A percentile compares a stretch with the other conserved stretches of the same genome.
These are phyloP conservation scores for Pilophorus perplexus DNA, from an alignment of 2,888 invertebrate genomes.

Conservation along the genomic window DNA sequence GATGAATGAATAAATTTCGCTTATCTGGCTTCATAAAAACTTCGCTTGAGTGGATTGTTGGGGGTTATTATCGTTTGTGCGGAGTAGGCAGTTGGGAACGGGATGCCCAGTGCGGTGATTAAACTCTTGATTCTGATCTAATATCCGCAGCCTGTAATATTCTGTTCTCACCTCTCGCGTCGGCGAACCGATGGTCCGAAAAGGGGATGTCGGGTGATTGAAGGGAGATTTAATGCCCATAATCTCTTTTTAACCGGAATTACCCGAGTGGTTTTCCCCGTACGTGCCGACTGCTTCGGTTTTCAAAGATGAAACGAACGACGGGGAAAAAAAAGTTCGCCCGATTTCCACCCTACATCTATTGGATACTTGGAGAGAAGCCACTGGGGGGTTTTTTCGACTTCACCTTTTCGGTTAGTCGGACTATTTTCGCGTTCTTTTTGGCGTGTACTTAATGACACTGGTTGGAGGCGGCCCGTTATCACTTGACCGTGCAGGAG, in stretches of 20 bases:
- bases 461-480: neutral
- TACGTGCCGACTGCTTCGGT: neutral
- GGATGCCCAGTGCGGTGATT: too few species aligned
- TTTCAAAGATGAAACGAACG: constrained; percentile 1
- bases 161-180: constrained; percentile 17
- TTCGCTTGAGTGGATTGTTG: too few species aligned
- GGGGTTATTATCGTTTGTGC: too few species aligned
- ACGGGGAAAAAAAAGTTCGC: too few species aligned
- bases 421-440: constrained; percentile 9
- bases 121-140: neutral
- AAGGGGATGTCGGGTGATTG: neutral
- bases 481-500: constrained; percentile 18
- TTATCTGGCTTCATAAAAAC: too few species aligned
- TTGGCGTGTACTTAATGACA: constrained; percentile 8
- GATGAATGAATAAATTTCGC: too few species aligned
- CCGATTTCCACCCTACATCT: too few species aligned
- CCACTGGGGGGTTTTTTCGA: too few species aligned
- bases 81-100: too few species aligned
- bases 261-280: neutral
- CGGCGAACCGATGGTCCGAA: neutral
- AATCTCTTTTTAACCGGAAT: constrained; percentile 1
- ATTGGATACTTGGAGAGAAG: too few species aligned
- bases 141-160: constrained; percentile 1
- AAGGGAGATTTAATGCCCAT: constrained; percentile 10
- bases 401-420: too few species aligned